Evolutionary conservation across 92 coral and sea anemone species (phyloP).

Genomic region (Palythoa heliodiscus): DNA sequence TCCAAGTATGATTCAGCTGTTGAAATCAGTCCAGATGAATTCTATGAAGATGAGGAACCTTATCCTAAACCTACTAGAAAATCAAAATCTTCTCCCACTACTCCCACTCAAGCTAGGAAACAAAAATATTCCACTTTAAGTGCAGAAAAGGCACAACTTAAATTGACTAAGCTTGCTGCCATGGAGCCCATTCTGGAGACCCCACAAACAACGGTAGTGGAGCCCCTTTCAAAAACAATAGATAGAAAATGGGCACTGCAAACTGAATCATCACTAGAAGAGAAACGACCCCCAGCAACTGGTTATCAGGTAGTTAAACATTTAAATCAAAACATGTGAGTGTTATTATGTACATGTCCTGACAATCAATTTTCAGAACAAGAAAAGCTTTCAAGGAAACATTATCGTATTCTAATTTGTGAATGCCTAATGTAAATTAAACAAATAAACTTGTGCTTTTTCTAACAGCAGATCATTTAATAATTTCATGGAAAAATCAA

Average conservation of each 20-base stretch:
- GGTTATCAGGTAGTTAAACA: conserved; percentile 40
- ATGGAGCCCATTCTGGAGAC: conserved; percentile 88
- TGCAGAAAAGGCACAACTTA: conserved; percentile 82
- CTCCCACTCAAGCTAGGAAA: conserved; percentile 56
- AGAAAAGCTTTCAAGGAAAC: too few relatives aligned
- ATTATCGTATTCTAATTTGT: too few relatives aligned
- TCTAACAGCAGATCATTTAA: too few relatives aligned
- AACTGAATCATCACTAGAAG: conserved; percentile 25
- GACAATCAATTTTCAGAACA: too few relatives aligned
- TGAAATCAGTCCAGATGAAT: conserved; percentile 76
- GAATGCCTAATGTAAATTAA: too few relatives aligned
- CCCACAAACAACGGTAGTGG: conserved; percentile 67
- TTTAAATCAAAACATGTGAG: conserved; percentile 79
- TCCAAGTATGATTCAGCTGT: conserved; percentile 51
- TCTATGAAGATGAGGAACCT: conserved; percentile 56
- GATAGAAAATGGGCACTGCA: conserved; percentile 26
- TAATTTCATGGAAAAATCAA: too few relatives aligned
- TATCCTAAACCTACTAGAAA: conserved; percentile 52
- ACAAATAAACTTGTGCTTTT: too few relatives aligned
- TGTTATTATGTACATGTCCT: neutral
- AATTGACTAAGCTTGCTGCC: conserved; percentile 81
- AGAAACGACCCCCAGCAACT: conserved; percentile 19
- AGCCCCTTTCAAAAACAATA: conserved; percentile 19
- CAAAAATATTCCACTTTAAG: conserved; percentile 60
- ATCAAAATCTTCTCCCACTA: conserved; percentile 69